Evolutionary conservation across 2,797 vertebrate genomes (phyloP).

Genomic region (Ctenochaetus hawaiiensis): DNA sequence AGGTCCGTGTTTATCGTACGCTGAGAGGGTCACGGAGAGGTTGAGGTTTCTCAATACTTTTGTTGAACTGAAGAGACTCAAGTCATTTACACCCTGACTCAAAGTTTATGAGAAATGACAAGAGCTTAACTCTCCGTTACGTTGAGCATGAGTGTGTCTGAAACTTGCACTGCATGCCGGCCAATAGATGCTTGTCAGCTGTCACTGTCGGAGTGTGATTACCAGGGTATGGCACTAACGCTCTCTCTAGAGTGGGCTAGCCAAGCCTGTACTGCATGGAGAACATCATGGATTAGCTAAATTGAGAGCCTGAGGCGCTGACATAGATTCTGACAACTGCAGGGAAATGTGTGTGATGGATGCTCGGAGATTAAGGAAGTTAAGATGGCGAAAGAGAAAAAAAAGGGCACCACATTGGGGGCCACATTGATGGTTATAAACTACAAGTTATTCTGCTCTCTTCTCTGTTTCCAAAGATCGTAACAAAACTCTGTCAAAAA

Average conservation of each 20-base stretch:
- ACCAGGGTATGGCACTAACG: slow-evolving; percentile 53
- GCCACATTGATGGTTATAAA: slow-evolving; percentile 16
- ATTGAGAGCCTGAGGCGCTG: slow-evolving; percentile 48
- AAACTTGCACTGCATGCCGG: slow-evolving; percentile 52
- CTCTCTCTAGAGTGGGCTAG: slow-evolving; percentile 49
- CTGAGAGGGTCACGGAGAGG: slow-evolving; percentile 64
- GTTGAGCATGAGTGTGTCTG: slow-evolving; percentile 71
- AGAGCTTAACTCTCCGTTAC: slow-evolving; percentile 68
- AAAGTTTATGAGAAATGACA: slow-evolving; percentile 75
- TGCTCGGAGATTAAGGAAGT: slow-evolving; percentile 36
- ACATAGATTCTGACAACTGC: slow-evolving; percentile 54
- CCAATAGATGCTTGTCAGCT: slow-evolving; percentile 76
- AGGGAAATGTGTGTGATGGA: slow-evolving; percentile 49
- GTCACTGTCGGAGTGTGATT: slow-evolving; percentile 75
- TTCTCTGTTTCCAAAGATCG: slow-evolving; percentile 25
- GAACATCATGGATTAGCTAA: slow-evolving; percentile 57
- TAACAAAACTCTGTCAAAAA: slow-evolving; percentile 13
- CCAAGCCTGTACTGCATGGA: slow-evolving; percentile 37
- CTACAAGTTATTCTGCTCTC: slow-evolving; percentile 15
- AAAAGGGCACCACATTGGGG: not conserved
- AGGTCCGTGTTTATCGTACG: slow-evolving; percentile 59
- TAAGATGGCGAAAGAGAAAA: slow-evolving; percentile 19
- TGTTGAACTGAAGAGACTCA: slow-evolving; percentile 56
- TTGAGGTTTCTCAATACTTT: slow-evolving; percentile 56
- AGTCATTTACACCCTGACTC: slow-evolving; percentile 64